Percentiles rank a stretch among this genome's conserved stretches.
phyloP scores from a whole-genome alignment of 2,797 vertebrate genomes.

The Rachycentron canadum region DNA sequence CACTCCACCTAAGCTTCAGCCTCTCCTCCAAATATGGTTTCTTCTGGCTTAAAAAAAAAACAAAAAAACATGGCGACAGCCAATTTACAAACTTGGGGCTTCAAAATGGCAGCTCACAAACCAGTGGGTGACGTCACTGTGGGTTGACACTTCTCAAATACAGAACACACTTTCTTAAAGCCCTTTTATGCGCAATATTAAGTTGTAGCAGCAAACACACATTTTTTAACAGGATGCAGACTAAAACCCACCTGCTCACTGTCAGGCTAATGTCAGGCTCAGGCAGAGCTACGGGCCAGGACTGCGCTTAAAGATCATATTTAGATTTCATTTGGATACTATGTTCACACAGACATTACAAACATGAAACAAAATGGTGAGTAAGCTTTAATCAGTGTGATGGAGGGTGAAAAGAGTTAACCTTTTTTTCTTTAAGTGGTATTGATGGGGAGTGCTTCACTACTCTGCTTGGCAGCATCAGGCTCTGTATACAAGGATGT shows the following conservation, averaged over 20 bases:
- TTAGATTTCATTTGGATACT: background rate
- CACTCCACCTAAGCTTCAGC: background rate
- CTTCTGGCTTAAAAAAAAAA: too few relatives aligned
- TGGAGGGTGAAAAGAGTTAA: background rate
- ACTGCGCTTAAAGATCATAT: background rate
- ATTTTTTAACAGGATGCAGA: too few relatives aligned
- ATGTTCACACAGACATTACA: background rate
- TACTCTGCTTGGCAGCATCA: background rate
- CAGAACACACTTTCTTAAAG: background rate
- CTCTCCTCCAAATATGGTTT: too few relatives aligned
- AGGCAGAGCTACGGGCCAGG: background rate
- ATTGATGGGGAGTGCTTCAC: background rate
- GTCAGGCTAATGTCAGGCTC: background rate
- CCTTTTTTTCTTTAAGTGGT: background rate
- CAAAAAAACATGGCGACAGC: too few relatives aligned
- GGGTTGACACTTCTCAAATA: too few relatives aligned
- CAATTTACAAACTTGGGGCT: too few relatives aligned
- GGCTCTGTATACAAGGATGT: background rate
- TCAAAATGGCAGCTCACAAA: too few relatives aligned
- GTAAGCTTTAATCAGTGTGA: background rate
- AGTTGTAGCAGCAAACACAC: background rate
- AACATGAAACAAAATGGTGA: background rate
- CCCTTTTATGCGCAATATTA: background rate
- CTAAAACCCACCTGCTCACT: conserved; percentile 2
- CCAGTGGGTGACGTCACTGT: too few relatives aligned